Evolutionary conservation across 1,140 invertebrate species (phyloP).

Genomic region (Drosophila orosa): DNA sequence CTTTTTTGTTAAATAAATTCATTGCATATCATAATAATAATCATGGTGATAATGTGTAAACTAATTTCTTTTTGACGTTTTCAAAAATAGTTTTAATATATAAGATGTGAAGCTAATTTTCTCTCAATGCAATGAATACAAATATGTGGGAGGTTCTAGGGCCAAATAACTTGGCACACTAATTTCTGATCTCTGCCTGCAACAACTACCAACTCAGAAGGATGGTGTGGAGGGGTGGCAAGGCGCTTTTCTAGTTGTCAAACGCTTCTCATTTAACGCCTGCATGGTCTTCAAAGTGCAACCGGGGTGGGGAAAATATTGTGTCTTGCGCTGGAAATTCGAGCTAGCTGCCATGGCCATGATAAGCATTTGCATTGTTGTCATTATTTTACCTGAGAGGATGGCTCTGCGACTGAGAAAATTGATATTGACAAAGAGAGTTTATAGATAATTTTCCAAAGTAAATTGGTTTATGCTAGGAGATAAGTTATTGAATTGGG

Average conservation of each 20-base stretch:
- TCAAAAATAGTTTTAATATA: no score
- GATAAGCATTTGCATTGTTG: conserved; percentile 49
- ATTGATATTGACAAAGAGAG: conserved; percentile 40
- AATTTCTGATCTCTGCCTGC: conserved; percentile 71
- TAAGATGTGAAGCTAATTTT: background rate
- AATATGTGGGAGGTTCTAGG: conserved; percentile 22
- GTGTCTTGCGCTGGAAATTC: conserved; percentile 19
- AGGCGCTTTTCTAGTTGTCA: conserved; percentile 43
- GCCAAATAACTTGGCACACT: conserved; percentile 68
- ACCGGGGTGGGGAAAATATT: conserved; percentile 7
- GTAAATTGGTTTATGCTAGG: background rate
- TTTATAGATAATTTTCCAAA: conserved; percentile 32
- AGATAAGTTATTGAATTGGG: background rate
- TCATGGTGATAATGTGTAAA: no score
- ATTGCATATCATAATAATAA: no score
- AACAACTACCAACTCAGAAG: background rate
- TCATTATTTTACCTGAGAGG: conserved; percentile 38
- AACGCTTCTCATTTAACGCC: conserved; percentile 77
- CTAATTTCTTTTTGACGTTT: no score
- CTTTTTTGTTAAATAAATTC: background rate
- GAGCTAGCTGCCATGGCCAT: conserved; percentile 30
- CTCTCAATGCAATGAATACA: conserved; percentile 6
- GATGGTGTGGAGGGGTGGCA: background rate
- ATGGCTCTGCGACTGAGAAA: conserved; percentile 11
- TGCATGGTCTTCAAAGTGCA: conserved; percentile 53